Base-by-base conservation (phyloP, 2,888 invertebrate species). In the Leptinotarsa rubiginosa region DNA sequence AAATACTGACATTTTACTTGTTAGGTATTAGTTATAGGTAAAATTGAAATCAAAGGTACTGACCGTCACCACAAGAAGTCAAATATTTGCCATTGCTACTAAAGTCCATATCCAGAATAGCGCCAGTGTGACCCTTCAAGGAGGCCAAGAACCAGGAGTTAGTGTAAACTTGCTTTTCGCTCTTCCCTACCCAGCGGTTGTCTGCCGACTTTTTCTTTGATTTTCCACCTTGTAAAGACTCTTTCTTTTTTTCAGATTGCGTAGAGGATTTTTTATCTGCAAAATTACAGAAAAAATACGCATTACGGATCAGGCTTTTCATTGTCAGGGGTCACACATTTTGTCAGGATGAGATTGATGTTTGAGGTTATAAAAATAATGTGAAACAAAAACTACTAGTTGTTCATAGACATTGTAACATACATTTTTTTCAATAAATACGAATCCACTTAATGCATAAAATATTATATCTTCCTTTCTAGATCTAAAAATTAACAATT, bases 81-180 rank as follows among this genome's bases (percentile, higher is more conserved):
- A 97, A 90, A 85, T 93, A 95, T 89, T 96, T 97, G 80, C 95
- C 95, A 88, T 96, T 96, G 75, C 93, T 91, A 80, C 96, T 95
- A 87, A 95, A 94, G 85, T 95, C 94, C 87, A 96, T 91, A 83
- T 94, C 93, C 22, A 93, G 88, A 65, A 96, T 92, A 15, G 90
- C 90, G 47, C 92, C 92, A 1, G 93, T 93, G 87, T 97, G 96
- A 16, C 95, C 96, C 87, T 96, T 96, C 81, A 97, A 90, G 72
- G 93, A 92, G 78, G 94, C 92, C 47, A 93, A 88, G 78, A 96
- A 89, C 95, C 95, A 96, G n/a, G 92, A 91, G 86, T 95, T 95
- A n/a, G 88, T 87, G 88, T 90, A 93, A 87, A 80, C 89, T 87
- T 81, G 89, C 86, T 88, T 92, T 88, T 82, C 82, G 59, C 78